Evolutionary conservation across 2,888 invertebrate genomes (phyloP).

Genomic region (Apamea epomidion): DNA sequence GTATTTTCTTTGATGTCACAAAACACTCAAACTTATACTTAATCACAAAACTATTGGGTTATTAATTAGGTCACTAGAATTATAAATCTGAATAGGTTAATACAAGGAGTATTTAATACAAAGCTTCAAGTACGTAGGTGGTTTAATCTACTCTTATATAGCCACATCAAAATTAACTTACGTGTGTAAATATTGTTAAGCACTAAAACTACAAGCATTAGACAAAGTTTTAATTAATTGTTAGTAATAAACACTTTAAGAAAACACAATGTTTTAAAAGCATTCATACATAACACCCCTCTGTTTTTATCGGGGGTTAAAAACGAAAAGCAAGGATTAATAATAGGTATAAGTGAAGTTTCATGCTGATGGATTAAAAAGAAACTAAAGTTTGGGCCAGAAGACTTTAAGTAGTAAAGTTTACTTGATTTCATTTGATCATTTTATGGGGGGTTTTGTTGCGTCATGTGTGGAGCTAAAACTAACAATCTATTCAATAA

Average conservation of each 20-base stretch:
- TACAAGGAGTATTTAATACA: background rate
- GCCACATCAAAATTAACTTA: conserved; percentile 13
- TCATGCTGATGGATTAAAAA: conserved; percentile 18
- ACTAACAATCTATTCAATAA: background rate
- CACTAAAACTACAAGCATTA: conserved; percentile 36
- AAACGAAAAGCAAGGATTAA: conserved; percentile 17
- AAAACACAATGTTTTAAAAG: conserved; percentile 21
- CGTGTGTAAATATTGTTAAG: background rate
- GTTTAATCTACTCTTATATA: background rate
- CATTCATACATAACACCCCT: conserved; percentile 7
- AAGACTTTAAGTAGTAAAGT: background rate
- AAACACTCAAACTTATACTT: background rate
- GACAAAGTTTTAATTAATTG: conserved; percentile 14
- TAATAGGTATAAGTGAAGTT: background rate
- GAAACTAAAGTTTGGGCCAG: background rate
- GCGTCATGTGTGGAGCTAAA: background rate
- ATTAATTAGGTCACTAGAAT: background rate
- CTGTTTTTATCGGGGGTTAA: background rate
- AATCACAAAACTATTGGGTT: background rate
- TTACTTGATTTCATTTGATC: background rate
- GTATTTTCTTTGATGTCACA: background rate
- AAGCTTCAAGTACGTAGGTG: background rate
- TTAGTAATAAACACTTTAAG: background rate
- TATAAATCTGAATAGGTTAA: background rate
- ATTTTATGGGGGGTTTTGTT: background rate